Conservation (phyloP, 2,113 vertebrate species). For the Poecile atricapillus region DNA sequence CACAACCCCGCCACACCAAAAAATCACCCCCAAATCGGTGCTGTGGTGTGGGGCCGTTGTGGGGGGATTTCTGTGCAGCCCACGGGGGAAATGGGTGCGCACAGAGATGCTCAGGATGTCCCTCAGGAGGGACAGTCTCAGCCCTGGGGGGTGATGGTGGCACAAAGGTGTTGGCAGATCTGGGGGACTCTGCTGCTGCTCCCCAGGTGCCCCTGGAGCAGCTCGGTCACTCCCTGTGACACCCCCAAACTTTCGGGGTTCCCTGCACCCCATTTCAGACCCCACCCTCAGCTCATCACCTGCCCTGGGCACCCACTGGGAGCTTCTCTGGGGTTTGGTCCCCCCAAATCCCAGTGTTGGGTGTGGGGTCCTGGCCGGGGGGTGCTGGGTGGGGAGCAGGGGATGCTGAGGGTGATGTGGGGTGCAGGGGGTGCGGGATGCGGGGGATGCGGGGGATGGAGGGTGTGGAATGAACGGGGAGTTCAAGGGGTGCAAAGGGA, state of each 20-base stretch:
- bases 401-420: background rate
- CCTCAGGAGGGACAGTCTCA: background rate
- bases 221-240: background rate
- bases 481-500: no score
- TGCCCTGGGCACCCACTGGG: fast-evolving
- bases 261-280: background rate
- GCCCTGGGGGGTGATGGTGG: fast-evolving
- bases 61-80: background rate
- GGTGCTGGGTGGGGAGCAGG: background rate
- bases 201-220: background rate
- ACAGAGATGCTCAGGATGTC: background rate
- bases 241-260: background rate
- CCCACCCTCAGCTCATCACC: background rate
- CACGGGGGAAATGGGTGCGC: fast-evolving
- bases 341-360: background rate
- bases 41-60: fast-evolving
- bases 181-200: fast-evolving
- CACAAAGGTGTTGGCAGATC: fast-evolving
- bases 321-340: no score
- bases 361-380: background rate
- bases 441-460: background rate
- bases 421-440: background rate
- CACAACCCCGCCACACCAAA: fast-evolving
- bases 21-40: background rate
- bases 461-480: background rate